Percentiles rank a stretch among this genome's conserved stretches.
Evolutionary conservation across 37 sponge, comb jelly and placozoan genomes (phyloP).

Genomic region (Diacarnus erythraeanus): DNA sequence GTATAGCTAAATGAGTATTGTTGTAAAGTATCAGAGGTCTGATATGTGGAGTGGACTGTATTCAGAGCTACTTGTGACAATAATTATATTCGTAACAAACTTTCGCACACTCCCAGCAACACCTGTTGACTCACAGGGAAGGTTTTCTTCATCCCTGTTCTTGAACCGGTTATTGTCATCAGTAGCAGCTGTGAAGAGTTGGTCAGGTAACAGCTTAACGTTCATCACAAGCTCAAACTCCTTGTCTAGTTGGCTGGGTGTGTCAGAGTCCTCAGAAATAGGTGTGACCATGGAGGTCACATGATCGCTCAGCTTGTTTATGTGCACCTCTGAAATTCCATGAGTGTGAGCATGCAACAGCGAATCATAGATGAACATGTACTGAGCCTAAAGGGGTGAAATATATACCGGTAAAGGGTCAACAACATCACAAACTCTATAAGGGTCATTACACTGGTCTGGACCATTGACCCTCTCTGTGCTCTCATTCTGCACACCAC

Average conservation of each 20-base stretch:
- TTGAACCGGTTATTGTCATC: not conserved
- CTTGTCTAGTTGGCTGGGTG: not conserved
- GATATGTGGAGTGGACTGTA: too few relatives aligned
- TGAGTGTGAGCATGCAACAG: slow-evolving; percentile 13
- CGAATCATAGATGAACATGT: slow-evolving; percentile 52
- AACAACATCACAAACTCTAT: not conserved
- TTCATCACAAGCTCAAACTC: slow-evolving; percentile 19
- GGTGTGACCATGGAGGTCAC: not conserved
- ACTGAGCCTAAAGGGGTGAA: slow-evolving; percentile 29
- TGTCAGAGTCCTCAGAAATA: not conserved
- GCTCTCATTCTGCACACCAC: slow-evolving; percentile 59
- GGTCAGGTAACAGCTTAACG: not conserved
- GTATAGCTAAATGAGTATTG: too few relatives aligned
- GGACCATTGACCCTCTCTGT: slow-evolving; percentile 71
- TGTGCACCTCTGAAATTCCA: slow-evolving; percentile 29
- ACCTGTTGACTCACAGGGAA: slow-evolving; percentile 32
- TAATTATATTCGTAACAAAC: too few relatives aligned
- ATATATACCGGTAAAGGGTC: not conserved
- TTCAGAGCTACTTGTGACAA: too few relatives aligned
- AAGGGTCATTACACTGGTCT: slow-evolving; percentile 15
- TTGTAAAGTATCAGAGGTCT: too few relatives aligned
- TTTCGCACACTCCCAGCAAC: too few relatives aligned
- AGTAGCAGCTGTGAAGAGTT: slow-evolving; percentile 3
- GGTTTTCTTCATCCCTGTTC: slow-evolving; percentile 8
- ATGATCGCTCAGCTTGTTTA: not conserved